Evolutionary conservation across 2,797 vertebrate species (phyloP), one percentile per base, ranked within the genome.

Genomic region (Telmatherina bonti): DNA sequence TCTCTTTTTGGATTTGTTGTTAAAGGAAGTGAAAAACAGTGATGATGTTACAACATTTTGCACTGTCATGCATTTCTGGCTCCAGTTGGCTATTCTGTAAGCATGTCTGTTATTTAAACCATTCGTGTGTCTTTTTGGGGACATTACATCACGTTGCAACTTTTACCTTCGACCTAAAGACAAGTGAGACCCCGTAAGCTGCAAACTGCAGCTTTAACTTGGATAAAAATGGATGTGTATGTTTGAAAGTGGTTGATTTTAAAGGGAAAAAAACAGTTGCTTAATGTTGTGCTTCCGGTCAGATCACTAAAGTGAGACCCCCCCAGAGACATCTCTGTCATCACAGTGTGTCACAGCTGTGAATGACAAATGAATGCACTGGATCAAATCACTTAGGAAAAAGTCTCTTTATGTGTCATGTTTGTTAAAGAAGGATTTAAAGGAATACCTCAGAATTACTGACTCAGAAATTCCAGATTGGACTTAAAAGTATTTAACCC

Each of bases 221-320:
- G n/a, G n/a, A n/a, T n/a, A n/a, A n/a, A n/a, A n/a, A n/a, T n/a
- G n/a, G n/a, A n/a, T n/a, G n/a, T n/a, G n/a, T n/a, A n/a, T n/a
- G n/a, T n/a, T n/a, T n/a, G n/a, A n/a, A n/a, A n/a, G n/a, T n/a
- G n/a, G n/a, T n/a, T n/a, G n/a, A n/a, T n/a, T 31, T 31, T 31
- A 3, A 31, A 31, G 30, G 30, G 7, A 49, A 49, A 70, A 49
- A 67, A 67, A 79, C 75, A 67, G 72, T 85, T 88, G 82, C 87
- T 76, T 84, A 78, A 88, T 89, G 85, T 87, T 82, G 62, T 83
- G 67, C 62, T 83, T 80, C 71, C 76, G 75, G 79, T 83, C 80
- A 81, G 74, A 84, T 84, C 86, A 85, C 68, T 80, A 8, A 49
- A 49, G 47, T 49, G 11, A 49, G 24, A 24, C 10, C 47, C 10